phyloP scores from a whole-genome alignment of 2,888 invertebrate species.

The Arge pagana region DNA sequence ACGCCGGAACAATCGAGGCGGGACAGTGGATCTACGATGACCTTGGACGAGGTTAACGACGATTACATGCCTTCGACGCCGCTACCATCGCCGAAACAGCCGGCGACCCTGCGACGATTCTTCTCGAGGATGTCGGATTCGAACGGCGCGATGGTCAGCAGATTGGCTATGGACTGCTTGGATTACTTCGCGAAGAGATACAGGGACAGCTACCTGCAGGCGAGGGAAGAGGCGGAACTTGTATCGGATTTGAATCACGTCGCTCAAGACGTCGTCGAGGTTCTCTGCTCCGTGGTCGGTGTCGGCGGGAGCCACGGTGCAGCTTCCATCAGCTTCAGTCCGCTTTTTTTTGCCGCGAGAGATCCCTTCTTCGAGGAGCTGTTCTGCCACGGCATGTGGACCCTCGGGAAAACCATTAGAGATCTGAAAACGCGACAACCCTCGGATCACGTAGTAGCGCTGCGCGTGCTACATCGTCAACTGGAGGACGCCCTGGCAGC shows the following conservation, averaged over 20 bases:
- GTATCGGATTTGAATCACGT: conserved; percentile 16
- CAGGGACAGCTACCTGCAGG: conserved; percentile 12
- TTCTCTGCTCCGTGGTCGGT: conserved; percentile 14
- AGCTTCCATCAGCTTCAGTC: conserved; percentile 10
- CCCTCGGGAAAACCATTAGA: conserved; percentile 17
- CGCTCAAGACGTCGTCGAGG: conserved; percentile 19
- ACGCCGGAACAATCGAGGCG: conserved; percentile 6
- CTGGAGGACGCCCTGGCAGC: conserved; percentile 19
- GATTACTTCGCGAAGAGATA: conserved; percentile 17
- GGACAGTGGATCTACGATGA: conserved; percentile 7
- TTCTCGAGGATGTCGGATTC: conserved; percentile 2
- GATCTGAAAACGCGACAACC: conserved; percentile 16
- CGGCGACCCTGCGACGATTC: conserved; percentile 3
- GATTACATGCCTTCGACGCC: conserved; percentile 22
- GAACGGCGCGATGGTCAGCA: conserved; percentile 6
- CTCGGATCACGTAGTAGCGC: conserved; percentile 14
- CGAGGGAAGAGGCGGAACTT: conserved; percentile 19
- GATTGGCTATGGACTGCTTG: conserved; percentile 12
- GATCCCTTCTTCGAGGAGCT: conserved; percentile 23
- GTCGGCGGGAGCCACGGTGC: conserved; percentile 13
- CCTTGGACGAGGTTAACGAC: conserved; percentile 2
- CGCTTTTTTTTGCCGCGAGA: conserved; percentile 17
- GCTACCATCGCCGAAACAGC: conserved; percentile 8
- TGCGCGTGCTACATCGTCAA: conserved; percentile 19
- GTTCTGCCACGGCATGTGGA: conserved; percentile 23